Conservation (phyloP, 2,113 vertebrate species). For the Zapus hudsonius region DNA sequence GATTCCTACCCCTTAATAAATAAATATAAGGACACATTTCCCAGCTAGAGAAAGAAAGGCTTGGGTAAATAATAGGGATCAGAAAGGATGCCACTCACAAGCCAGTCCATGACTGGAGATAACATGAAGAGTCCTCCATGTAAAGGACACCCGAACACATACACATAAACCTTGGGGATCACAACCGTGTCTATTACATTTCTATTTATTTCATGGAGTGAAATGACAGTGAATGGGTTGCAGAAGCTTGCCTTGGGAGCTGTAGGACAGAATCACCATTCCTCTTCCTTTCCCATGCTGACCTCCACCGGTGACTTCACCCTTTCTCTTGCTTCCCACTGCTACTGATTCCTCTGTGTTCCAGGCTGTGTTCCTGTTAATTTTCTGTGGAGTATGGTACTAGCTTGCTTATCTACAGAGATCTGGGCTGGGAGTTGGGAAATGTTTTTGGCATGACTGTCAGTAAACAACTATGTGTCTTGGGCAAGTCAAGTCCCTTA, state of each 20-base stretch:
- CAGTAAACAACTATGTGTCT: slow-evolving; percentile 79
- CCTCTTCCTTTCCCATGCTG: background rate
- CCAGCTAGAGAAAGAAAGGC: background rate
- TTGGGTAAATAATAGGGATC: background rate
- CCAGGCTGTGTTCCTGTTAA: slow-evolving; percentile 68
- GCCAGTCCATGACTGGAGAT: background rate
- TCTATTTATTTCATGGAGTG: slow-evolving; percentile 15
- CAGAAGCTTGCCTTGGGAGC: slow-evolving; percentile 1
- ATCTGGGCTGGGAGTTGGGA: slow-evolving; percentile 73
- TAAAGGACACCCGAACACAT: slow-evolving; percentile 16
- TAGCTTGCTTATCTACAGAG: slow-evolving; percentile 55
- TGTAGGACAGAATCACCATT: background rate
- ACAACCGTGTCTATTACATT: slow-evolving; percentile 33
- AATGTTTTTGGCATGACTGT: slow-evolving; percentile 77
- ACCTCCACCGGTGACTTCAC: slow-evolving; percentile 45
- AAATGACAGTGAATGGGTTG: slow-evolving; percentile 12
- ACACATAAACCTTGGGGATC: background rate
- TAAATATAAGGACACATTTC: background rate
- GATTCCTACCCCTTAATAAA: background rate
- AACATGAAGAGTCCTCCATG: slow-evolving; percentile 6
- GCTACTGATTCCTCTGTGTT: slow-evolving; percentile 37
- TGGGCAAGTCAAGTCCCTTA: slow-evolving; percentile 76
- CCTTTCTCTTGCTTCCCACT: slow-evolving; percentile 15
- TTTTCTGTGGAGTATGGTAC: slow-evolving; percentile 66
- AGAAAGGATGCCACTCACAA: background rate